Evolutionary conservation across 2,797 vertebrate genomes (phyloP).

Genomic region (Tenualosa thibaudeaui): DNA sequence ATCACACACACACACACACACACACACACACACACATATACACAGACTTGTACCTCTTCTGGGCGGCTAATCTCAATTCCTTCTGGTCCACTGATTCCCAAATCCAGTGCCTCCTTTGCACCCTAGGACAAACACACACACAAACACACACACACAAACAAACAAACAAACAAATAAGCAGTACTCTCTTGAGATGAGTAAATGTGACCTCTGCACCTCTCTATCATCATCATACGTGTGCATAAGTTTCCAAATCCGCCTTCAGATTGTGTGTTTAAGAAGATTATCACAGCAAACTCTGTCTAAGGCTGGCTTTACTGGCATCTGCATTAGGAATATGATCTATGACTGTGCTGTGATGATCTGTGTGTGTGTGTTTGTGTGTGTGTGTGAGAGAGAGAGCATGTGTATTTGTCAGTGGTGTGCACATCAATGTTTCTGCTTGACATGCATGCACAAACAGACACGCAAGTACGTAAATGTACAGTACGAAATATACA

Average conservation of each 20-base stretch:
- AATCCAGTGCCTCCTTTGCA: conserved; percentile 88
- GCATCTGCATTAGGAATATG: neutral
- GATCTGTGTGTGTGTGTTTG: neutral
- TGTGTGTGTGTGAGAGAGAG: neutral
- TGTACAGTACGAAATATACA: neutral
- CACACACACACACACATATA: conserved; percentile 13
- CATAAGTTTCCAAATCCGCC: neutral
- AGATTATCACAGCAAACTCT: neutral
- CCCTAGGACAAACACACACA: conserved; percentile 65
- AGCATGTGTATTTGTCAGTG: conserved; percentile 6
- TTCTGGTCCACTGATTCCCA: conserved; percentile 96
- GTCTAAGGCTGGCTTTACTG: neutral
- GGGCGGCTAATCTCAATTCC: conserved; percentile 97
- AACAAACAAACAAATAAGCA: conserved; percentile 7
- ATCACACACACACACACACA: neutral
- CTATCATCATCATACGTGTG: neutral
- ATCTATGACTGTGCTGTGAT: neutral
- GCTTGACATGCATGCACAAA: no score
- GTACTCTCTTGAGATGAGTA: neutral
- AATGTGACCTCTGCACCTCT: neutral
- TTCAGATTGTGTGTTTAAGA: neutral
- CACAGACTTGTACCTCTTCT: conserved; percentile 80
- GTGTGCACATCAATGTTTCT: conserved; percentile 9
- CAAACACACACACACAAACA: neutral
- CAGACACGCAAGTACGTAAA: no score